Evolutionary conservation across 37 sponge, comb jelly and placozoan genomes (phyloP).

Genomic region (Axinella damicornis): DNA sequence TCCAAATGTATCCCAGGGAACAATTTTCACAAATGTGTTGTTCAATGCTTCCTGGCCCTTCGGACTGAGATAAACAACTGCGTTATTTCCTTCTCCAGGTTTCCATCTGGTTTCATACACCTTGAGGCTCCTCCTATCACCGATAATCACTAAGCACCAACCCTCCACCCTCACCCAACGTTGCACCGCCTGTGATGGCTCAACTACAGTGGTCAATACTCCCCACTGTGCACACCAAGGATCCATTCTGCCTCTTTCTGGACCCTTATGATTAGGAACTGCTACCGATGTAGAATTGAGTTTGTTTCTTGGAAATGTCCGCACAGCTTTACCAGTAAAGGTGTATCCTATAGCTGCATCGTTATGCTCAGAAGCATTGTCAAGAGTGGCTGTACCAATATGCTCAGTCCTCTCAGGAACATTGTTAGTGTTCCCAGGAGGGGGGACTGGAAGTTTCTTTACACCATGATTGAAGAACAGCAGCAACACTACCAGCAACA

Average conservation of each 20-base stretch:
- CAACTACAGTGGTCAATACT: slow-evolving; percentile 58
- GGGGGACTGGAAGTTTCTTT: too few species aligned
- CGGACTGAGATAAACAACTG: slow-evolving; percentile 38
- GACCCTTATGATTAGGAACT: neutral
- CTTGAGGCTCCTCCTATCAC: slow-evolving; percentile 50
- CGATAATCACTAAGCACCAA: slow-evolving; percentile 69
- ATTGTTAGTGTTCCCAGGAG: too few species aligned
- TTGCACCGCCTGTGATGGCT: slow-evolving; percentile 45
- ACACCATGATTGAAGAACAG: too few species aligned
- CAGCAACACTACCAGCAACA: too few species aligned
- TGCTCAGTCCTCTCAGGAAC: too few species aligned
- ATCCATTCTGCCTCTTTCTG: neutral
- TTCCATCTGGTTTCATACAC: slow-evolving; percentile 36
- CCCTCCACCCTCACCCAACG: slow-evolving; percentile 37
- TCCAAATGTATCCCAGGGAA: slow-evolving; percentile 64
- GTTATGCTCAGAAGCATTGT: too few species aligned
- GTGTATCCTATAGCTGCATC: slow-evolving; percentile 26
- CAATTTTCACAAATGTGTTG: slow-evolving; percentile 8
- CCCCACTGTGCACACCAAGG: slow-evolving; percentile 53
- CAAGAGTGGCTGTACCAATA: too few species aligned
- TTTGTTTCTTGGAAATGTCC: slow-evolving; percentile 11
- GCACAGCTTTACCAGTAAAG: slow-evolving; percentile 42
- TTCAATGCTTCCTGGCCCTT: slow-evolving; percentile 33
- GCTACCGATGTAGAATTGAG: neutral
- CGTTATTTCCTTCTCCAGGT: slow-evolving; percentile 37